Conservation (phyloP, 2,888 invertebrate genomes). For the Cantharis lateralis region DNA sequence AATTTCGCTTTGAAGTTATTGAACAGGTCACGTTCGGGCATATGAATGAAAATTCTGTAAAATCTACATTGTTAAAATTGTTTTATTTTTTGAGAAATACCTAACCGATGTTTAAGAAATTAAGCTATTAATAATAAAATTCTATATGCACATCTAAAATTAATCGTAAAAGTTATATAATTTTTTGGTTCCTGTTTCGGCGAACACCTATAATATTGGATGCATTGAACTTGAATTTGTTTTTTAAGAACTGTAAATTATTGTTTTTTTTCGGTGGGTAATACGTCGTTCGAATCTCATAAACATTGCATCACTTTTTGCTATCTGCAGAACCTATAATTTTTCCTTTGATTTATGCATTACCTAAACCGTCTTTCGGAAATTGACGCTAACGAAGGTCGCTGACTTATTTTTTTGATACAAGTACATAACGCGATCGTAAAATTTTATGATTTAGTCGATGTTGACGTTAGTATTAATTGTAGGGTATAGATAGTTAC, state of each 20-base stretch:
- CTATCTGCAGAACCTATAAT: neutral
- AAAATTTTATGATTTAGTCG: slow-evolving; percentile 1
- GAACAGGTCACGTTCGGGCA: neutral
- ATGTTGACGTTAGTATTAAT: neutral
- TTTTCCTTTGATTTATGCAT: slow-evolving; percentile 1
- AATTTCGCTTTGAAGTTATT: neutral
- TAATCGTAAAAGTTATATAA: neutral
- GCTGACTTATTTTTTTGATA: neutral
- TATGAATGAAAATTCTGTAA: neutral
- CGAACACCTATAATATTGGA: neutral
- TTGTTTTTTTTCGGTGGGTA: neutral
- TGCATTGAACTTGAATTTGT: neutral
- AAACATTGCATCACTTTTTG: neutral
- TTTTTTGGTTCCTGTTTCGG: neutral
- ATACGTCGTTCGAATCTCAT: neutral
- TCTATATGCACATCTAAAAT: neutral
- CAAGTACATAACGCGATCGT: neutral
- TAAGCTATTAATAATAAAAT: neutral
- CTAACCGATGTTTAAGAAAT: neutral
- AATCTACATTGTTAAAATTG: neutral
- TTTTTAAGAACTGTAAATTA: neutral
- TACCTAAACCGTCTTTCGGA: neutral
- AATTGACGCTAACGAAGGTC: neutral
- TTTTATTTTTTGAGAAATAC: no score
- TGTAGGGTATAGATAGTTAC: neutral